Conservation (phyloP, 2,113 vertebrate genomes). For the Notechis scutatus region DNA sequence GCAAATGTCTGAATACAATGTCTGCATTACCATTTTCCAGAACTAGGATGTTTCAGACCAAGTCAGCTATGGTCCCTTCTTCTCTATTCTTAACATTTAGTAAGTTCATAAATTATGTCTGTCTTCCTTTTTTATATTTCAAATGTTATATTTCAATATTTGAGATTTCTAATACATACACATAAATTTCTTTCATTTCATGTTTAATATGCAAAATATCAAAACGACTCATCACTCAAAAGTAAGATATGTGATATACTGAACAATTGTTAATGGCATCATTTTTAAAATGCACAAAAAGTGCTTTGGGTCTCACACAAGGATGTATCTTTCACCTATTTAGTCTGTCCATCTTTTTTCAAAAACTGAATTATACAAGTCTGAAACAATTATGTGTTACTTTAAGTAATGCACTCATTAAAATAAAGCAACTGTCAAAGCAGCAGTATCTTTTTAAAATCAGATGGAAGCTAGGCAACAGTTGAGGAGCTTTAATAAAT, state of each 20-base stretch:
- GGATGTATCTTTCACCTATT: neutral
- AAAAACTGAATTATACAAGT: neutral
- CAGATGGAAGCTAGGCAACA: neutral
- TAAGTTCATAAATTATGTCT: slow-evolving; percentile 21
- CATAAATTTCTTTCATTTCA: neutral
- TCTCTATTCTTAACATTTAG: neutral
- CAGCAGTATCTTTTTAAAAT: neutral
- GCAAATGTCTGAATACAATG: slow-evolving; percentile 37
- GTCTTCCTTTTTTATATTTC: slow-evolving; percentile 3
- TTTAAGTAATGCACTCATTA: neutral
- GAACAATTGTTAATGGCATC: neutral
- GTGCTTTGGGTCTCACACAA: neutral
- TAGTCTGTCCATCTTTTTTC: neutral
- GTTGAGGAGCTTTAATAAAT: neutral
- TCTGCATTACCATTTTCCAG: slow-evolving; percentile 31
- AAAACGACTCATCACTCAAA: neutral
- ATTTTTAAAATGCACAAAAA: neutral
- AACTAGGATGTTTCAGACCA: neutral
- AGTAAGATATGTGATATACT: neutral
- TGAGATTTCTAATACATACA: neutral
- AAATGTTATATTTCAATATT: slow-evolving; percentile 25
- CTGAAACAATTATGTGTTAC: neutral
- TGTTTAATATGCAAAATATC: neutral
- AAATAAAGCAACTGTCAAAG: neutral
- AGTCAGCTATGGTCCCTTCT: neutral